Evolutionary conservation across 2,888 invertebrate genomes (phyloP).

Genomic region (Agapetus fuscipes): DNA sequence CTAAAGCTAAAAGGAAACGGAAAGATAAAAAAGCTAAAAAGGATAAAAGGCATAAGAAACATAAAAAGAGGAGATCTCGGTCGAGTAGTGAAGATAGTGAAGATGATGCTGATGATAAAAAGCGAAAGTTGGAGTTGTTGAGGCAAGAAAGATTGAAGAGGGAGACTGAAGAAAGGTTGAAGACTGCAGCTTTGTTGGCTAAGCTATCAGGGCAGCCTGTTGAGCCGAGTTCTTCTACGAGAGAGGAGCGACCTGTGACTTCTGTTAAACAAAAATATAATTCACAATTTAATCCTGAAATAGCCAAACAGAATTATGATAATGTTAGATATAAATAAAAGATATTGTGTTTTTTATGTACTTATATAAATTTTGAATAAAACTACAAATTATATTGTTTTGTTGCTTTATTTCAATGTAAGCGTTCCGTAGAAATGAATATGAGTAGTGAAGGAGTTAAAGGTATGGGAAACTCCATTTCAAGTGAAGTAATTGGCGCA

Average conservation of each 20-base stretch:
- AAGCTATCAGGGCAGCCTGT: slow-evolving; percentile 48
- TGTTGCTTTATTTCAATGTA: too few species aligned
- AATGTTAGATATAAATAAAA: slow-evolving; percentile 1
- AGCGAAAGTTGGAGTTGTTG: slow-evolving; percentile 51
- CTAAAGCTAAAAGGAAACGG: slow-evolving; percentile 8
- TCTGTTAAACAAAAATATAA: slow-evolving; percentile 73
- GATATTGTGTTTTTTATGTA: too few species aligned
- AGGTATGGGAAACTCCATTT: too few species aligned
- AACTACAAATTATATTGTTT: too few species aligned
- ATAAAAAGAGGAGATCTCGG: slow-evolving; percentile 23
- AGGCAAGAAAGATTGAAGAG: slow-evolving; percentile 70
- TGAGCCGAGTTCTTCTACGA: too few species aligned
- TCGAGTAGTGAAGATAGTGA: slow-evolving; percentile 21
- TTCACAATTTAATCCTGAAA: slow-evolving; percentile 91
- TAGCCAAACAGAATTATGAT: slow-evolving; percentile 69
- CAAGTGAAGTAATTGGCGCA: too few species aligned
- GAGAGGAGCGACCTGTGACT: slow-evolving; percentile 15
- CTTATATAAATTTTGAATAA: too few species aligned
- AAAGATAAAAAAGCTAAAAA: slow-evolving; percentile 27
- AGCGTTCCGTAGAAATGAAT: too few species aligned
- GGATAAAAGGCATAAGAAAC: slow-evolving; percentile 26
- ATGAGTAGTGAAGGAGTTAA: too few species aligned
- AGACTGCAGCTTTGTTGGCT: slow-evolving; percentile 61
- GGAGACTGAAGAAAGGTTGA: slow-evolving; percentile 68
- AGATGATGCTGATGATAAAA: slow-evolving; percentile 30